A percentile compares a stretch with the other conserved stretches of the same genome.
phyloP scores from a whole-genome alignment of 2,113 vertebrate species.

The Speoplatyrhinus poulsoni region DNA sequence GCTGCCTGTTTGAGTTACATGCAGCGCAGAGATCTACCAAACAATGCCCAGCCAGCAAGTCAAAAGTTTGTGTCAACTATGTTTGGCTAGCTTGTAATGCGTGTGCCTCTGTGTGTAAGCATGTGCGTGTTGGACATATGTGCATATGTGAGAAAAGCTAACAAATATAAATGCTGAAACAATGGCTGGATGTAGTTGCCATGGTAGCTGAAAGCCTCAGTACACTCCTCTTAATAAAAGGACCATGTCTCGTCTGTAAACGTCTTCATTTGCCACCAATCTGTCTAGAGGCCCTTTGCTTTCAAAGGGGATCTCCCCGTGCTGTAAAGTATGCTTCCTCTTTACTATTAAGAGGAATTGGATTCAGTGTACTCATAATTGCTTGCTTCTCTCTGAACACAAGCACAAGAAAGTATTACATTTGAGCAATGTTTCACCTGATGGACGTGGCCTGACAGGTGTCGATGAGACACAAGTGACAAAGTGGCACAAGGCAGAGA shows the following conservation, averaged over 20 bases:
- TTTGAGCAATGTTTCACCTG: too few species aligned
- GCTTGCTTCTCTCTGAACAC: too few species aligned
- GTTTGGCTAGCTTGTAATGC: too few species aligned
- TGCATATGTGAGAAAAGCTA: background rate
- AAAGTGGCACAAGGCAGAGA: too few species aligned
- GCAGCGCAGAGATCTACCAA: too few species aligned
- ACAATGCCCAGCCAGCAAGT: too few species aligned
- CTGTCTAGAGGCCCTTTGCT: background rate
- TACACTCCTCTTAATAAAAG: background rate
- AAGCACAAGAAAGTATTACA: too few species aligned
- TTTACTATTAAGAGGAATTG: background rate
- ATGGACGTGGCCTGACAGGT: too few species aligned
- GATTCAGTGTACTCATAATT: background rate
- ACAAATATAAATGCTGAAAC: background rate
- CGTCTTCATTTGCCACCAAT: background rate
- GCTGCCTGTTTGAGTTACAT: background rate
- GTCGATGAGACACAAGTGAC: too few species aligned
- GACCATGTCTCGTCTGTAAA: background rate
- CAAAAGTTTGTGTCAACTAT: too few species aligned
- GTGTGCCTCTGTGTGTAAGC: too few species aligned
- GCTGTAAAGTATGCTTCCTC: background rate
- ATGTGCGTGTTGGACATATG: too few species aligned
- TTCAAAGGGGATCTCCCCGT: background rate
- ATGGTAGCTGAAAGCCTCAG: conserved; percentile 1
- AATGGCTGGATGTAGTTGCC: background rate